These are phyloP conservation scores for Capitella teleta DNA, from an alignment of 1,140 invertebrate species.

Conservation along the genomic window DNA sequence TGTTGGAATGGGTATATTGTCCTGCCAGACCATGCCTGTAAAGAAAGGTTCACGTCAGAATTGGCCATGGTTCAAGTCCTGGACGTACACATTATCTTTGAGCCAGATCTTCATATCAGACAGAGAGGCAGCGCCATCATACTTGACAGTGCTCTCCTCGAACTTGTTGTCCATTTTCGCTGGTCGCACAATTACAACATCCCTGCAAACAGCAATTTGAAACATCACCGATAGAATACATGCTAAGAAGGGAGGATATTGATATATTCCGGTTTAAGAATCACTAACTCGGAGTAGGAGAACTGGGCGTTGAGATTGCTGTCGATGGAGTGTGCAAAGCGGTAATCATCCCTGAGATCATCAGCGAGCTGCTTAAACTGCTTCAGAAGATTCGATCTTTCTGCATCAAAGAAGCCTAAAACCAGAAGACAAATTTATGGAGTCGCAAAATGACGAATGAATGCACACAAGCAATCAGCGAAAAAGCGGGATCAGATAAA, in stretches of 20 bases:
- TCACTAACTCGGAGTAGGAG: constrained; percentile 55
- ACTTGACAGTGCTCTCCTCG: constrained; percentile 63
- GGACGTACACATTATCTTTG: constrained; percentile 69
- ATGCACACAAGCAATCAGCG: no score
- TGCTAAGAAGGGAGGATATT: no score
- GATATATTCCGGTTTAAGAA: background rate
- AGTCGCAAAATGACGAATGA: no score
- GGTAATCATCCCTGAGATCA: constrained; percentile 73
- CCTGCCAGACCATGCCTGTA: constrained; percentile 82
- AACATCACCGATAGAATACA: no score
- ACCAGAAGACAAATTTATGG: no score
- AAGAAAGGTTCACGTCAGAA: constrained; percentile 17
- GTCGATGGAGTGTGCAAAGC: constrained; percentile 69
- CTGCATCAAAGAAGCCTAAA: no score
- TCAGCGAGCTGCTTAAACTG: constrained; percentile 80
- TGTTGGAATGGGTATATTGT: constrained; percentile 71
- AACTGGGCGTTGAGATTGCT: constrained; percentile 63
- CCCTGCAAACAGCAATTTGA: constrained; percentile 54
- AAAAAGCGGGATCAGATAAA: no score
- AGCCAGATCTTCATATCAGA: constrained; percentile 64
- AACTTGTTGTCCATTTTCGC: constrained; percentile 84
- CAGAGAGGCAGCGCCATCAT: constrained; percentile 54
- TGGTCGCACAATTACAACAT: constrained; percentile 81
- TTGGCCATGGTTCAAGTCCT: no score
- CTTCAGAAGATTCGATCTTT: no score